Conservation (phyloP, 2,113 vertebrate genomes). For the Hiodon tergisus region DNA sequence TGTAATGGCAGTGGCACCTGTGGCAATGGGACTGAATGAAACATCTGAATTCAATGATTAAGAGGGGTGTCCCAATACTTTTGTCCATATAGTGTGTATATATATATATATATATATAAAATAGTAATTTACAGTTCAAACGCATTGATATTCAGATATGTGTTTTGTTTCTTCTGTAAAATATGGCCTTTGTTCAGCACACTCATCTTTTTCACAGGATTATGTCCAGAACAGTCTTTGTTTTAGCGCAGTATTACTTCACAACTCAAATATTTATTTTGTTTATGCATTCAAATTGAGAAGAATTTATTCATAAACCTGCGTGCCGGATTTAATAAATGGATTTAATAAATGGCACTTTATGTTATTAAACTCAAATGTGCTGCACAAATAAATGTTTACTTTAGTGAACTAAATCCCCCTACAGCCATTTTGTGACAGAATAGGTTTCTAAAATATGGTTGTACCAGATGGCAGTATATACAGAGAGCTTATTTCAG, state of each 20-base stretch:
- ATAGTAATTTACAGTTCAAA: too few relatives aligned
- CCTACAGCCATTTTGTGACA: neutral
- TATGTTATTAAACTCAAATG: conserved; percentile 2
- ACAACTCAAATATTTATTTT: conserved; percentile 12
- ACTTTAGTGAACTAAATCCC: conserved; percentile 9
- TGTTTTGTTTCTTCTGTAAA: neutral
- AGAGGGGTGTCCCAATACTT: too few relatives aligned
- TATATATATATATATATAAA: too few relatives aligned
- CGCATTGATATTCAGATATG: too few relatives aligned
- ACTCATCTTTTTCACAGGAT: neutral
- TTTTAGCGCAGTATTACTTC: neutral
- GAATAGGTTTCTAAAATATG: conserved; percentile 10
- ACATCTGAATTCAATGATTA: too few relatives aligned
- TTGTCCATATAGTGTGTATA: too few relatives aligned
- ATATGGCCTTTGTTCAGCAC: neutral
- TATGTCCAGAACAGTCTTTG: neutral
- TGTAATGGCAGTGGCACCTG: too few relatives aligned
- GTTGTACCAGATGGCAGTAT: conserved; percentile 17
- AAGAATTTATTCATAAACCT: conserved; percentile 2
- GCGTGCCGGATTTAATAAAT: neutral
- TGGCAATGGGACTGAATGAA: too few relatives aligned
- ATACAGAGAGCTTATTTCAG: conserved; percentile 11
- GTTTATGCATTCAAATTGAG: conserved; percentile 7
- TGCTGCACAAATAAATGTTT: conserved; percentile 12
- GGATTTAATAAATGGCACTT: conserved; percentile 8